Percentiles rank a stretch among this genome's conserved stretches.
Conservation (phyloP, 2,797 vertebrate genomes). For the Masticophis lateralis region DNA sequence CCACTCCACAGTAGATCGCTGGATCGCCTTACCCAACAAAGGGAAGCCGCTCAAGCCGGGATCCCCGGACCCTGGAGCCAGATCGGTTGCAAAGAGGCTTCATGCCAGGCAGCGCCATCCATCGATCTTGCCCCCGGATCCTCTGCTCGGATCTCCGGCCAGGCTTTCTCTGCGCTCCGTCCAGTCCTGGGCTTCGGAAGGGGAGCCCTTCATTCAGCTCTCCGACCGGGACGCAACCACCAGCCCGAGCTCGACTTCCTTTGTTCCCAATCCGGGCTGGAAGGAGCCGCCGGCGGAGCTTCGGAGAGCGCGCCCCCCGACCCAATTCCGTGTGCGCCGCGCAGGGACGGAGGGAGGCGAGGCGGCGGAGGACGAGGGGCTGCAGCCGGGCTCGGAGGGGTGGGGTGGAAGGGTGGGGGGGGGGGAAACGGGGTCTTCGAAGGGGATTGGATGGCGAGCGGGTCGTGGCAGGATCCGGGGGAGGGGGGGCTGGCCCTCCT, state of each 20-base stretch:
- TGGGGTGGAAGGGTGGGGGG: background rate
- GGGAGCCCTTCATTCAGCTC: background rate
- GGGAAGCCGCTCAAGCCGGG: background rate
- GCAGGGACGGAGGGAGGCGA: background rate
- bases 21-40: background rate
- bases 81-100: background rate
- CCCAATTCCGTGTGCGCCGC: background rate
- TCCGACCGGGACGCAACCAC: background rate
- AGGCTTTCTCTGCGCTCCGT: background rate
- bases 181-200: background rate
- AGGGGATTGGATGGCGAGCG: conserved; percentile 63
- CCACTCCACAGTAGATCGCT: background rate
- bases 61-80: background rate
- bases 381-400: background rate
- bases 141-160: background rate
- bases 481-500: conserved; percentile 48
- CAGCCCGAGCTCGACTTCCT: background rate
- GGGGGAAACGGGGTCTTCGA: conserved; percentile 44
- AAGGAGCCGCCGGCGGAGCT: background rate
- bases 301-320: background rate
- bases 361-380: background rate
- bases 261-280: background rate
- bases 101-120: background rate
- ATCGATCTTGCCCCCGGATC: background rate
- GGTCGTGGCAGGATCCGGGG: background rate